phyloP scores from a whole-genome alignment of 2,113 vertebrate genomes.

The Craseonycteris thonglongyai region DNA sequence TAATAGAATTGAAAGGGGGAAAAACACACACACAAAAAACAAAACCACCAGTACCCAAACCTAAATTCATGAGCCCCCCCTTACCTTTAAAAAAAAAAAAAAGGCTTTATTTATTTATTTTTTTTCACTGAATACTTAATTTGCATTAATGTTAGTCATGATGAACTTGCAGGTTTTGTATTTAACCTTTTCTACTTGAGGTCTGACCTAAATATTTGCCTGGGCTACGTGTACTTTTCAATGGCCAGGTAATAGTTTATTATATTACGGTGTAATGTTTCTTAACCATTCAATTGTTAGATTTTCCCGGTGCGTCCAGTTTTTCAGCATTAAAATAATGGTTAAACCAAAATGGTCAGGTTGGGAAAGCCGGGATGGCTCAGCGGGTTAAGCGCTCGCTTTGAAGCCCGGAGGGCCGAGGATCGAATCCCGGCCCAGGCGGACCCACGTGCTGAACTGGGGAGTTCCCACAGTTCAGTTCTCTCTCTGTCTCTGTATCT shows the following conservation, averaged over 20 bases:
- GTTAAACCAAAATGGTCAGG: neutral
- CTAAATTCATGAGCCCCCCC: neutral
- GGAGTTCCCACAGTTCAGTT: no score
- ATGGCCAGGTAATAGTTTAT: neutral
- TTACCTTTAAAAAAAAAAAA: neutral
- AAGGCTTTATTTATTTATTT: no score
- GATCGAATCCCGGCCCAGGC: no score
- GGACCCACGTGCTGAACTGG: no score
- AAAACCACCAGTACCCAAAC: neutral
- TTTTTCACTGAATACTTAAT: neutral
- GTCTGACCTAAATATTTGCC: neutral
- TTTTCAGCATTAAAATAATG: neutral
- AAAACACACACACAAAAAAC: neutral
- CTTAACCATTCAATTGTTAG: neutral
- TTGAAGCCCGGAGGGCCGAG: no score
- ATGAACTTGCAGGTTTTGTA: neutral
- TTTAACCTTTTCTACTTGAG: neutral
- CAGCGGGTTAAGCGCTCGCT: no score
- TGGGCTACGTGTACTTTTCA: neutral
- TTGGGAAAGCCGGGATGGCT: no score
- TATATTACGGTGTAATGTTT: neutral
- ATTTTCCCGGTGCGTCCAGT: fast-evolving
- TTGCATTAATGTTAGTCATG: neutral
- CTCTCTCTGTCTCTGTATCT: no score
- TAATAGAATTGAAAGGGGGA: neutral